A percentile compares a stretch with the other conserved stretches of the same genome.
These are phyloP conservation scores for Biston stratarius DNA, from an alignment of 2,888 invertebrate genomes.

Conservation along the genomic window DNA sequence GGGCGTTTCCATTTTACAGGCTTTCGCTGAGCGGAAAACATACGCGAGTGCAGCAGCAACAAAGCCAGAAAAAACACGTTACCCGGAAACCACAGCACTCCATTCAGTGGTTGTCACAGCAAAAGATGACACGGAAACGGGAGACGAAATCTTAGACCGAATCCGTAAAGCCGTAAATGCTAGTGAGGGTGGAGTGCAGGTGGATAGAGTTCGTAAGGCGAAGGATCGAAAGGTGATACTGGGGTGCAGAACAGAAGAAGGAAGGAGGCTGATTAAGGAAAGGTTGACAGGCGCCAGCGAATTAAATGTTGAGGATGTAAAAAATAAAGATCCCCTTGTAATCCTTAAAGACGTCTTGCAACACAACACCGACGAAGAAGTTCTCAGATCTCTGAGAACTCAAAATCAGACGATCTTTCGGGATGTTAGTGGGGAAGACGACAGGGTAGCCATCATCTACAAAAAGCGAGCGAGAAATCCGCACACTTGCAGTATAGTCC, in stretches of 20 bases:
- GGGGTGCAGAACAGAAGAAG: constrained; percentile 13
- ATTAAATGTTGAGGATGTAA: constrained; percentile 4
- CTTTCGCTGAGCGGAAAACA: no score
- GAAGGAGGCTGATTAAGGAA: constrained; percentile 7
- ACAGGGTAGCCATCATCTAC: not conserved
- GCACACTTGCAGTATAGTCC: not conserved
- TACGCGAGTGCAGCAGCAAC: no score
- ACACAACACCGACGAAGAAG: constrained; percentile 18
- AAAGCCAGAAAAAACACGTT: no score
- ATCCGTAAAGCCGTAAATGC: constrained; percentile 28
- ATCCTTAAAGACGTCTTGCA: constrained; percentile 2
- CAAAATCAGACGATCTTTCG: not conserved
- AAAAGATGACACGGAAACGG: constrained; percentile 8
- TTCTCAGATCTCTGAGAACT: constrained; percentile 4
- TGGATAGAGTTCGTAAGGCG: constrained; percentile 20
- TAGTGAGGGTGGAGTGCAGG: constrained; percentile 8
- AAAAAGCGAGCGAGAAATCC: not conserved
- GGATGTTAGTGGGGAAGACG: not conserved
- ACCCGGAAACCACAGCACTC: not conserved
- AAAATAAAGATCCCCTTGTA: constrained; percentile 4
- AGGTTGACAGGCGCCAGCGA: not conserved
- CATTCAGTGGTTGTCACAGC: constrained; percentile 19
- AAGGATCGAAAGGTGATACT: constrained; percentile 27
- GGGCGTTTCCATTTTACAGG: no score
- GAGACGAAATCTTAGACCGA: constrained; percentile 10